phyloP scores from a whole-genome alignment of 2,797 vertebrate genomes.

The Loriculus beryllinus region DNA sequence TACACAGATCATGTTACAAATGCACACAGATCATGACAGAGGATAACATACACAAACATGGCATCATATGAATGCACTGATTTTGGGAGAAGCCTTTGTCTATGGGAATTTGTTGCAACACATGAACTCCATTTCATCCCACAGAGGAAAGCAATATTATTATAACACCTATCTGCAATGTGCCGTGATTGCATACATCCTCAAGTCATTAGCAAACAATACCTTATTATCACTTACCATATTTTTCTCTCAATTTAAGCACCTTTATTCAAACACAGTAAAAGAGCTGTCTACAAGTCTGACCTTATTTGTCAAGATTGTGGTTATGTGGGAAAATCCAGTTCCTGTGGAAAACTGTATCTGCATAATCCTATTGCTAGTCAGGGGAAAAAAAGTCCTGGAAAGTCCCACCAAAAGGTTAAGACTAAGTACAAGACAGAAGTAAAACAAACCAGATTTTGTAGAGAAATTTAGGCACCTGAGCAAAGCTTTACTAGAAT shows the following conservation, averaged over 20 bases:
- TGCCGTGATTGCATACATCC: not conserved
- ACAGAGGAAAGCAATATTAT: not conserved
- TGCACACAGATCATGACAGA: not conserved
- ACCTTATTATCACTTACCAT: not conserved
- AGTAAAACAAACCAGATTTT: not conserved
- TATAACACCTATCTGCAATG: not conserved
- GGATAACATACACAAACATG: not conserved
- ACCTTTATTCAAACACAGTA: not conserved
- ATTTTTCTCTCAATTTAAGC: not conserved
- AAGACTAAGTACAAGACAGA: not conserved
- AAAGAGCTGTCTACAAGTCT: not conserved
- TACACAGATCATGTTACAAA: not conserved
- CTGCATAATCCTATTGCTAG: not conserved
- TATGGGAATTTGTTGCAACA: not conserved
- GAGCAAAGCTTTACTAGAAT: not conserved
- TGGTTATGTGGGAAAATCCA: not conserved
- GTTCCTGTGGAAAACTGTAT: not conserved
- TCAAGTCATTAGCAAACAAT: not conserved
- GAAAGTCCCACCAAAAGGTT: not conserved
- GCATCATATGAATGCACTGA: not conserved
- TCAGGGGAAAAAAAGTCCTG: not conserved
- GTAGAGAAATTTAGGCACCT: not conserved
- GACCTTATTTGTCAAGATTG: not conserved
- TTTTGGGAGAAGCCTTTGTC: not conserved
- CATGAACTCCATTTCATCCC: not conserved